These are phyloP conservation scores for Tricholaema leucomelas DNA, from an alignment of 2,113 vertebrate species.

Conservation along the genomic window DNA sequence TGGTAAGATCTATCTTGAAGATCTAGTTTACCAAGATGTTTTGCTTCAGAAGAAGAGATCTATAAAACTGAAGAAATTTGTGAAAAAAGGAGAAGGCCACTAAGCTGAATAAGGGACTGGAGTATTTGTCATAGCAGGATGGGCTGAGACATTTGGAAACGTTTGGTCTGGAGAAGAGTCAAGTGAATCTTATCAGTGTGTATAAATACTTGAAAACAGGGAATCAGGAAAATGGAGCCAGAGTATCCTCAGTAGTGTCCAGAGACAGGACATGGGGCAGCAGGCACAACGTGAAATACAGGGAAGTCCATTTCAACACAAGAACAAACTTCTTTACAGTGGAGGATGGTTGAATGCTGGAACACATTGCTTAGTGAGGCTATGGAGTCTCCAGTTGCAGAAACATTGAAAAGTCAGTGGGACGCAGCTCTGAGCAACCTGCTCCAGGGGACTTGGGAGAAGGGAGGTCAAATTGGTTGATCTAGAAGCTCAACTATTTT, in stretches of 20 bases:
- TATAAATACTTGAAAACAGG: neutral
- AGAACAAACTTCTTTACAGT: neutral
- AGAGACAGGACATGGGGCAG: neutral
- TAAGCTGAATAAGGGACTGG: neutral
- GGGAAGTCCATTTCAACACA: neutral
- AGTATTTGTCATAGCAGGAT: neutral
- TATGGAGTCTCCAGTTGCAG: neutral
- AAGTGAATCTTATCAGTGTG: neutral
- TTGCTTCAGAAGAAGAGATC: neutral
- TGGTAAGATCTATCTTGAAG: neutral
- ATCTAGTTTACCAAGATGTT: neutral
- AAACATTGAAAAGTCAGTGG: neutral
- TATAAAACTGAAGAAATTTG: neutral
- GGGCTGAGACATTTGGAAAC: neutral
- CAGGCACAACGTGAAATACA: neutral
- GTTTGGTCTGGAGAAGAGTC: neutral
- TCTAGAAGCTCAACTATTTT: neutral
- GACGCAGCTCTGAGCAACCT: neutral
- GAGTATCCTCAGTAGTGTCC: neutral
- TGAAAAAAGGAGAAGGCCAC: neutral
- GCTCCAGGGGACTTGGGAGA: neutral
- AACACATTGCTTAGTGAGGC: neutral
- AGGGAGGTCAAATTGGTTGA: neutral
- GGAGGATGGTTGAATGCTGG: neutral
- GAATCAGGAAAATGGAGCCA: neutral